Evolutionary conservation across 2,113 vertebrate genomes (phyloP).

Genomic region (Columba janthina): DNA sequence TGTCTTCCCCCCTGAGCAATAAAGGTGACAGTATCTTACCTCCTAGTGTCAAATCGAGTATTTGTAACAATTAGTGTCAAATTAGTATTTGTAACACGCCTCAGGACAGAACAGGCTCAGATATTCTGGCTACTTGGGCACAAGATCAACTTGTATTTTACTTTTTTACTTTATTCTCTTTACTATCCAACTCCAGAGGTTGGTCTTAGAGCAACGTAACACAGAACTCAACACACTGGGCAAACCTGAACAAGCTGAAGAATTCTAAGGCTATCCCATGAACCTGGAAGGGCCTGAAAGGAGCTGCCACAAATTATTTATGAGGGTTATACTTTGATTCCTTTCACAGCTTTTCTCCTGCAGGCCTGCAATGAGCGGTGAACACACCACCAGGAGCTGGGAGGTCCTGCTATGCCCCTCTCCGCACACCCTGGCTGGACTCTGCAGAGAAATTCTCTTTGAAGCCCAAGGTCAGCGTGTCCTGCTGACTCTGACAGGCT

Average conservation of each 20-base stretch:
- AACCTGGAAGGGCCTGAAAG: neutral
- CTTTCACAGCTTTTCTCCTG: neutral
- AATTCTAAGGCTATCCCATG: neutral
- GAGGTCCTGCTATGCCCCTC: neutral
- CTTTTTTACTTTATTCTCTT: neutral
- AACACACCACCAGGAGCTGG: neutral
- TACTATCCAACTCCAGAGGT: neutral
- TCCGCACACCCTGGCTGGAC: neutral
- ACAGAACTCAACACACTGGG: neutral
- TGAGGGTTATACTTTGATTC: neutral
- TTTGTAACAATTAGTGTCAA: too few species aligned
- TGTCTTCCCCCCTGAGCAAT: neutral
- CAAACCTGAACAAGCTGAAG: neutral
- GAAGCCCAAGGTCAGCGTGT: neutral
- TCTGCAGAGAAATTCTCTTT: neutral
- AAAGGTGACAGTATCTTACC: neutral
- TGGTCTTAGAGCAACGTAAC: neutral
- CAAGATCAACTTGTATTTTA: neutral
- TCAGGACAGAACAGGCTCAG: neutral
- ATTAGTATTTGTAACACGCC: neutral
- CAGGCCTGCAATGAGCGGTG: neutral
- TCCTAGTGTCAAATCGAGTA: neutral
- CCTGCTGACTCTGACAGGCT: neutral
- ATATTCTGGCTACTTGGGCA: neutral
- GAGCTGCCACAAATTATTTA: neutral